Base-by-base conservation (phyloP, 2,113 vertebrate species). In the Phaetusa simplex region DNA sequence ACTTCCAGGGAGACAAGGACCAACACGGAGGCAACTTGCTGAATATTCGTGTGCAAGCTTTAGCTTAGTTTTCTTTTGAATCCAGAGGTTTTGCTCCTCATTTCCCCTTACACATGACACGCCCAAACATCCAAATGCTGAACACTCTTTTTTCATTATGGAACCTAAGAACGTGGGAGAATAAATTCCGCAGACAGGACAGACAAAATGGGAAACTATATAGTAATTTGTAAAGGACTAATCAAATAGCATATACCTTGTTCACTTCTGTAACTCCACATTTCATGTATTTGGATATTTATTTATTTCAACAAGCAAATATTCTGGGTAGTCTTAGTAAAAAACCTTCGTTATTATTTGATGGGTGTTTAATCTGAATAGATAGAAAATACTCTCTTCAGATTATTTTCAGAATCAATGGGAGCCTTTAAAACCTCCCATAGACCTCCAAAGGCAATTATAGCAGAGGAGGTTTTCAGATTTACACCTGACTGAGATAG, bases 401-500 rank as follows among this genome's bases (percentile, higher is more conserved):
- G 34, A 76, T 80, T 80, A 70, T 62, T 66, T 84, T 45, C 67
- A 72, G 67, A 90, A 53, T 55, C 59, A 40, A 58, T 12, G 20
- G 30, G 61, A 90, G 45, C 66, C 45, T 86, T 93, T 52, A 69
- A 89, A 95, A 79, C 85, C 52, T 94, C 73, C 73, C 61, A 84
- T 45, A 87, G 90, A 74, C 82, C 73, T 94, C 82, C 47, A 86
- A 77, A 83, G 64, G 88, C 86, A 94, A 94, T 95, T 95, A 91
- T 0, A 92, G 45, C 58, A 80, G 58, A 91, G 66, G 18, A 95
- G 38, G 72, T 77, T 77, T 94, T 82, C 93, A 96, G 74, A 74
- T 83, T 91, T 96, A 93, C 82, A 97, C 78, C 93, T 94, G 93
- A 96, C 85, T 89, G 95, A 95, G 91, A 94, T 43, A 42, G 93